Evolutionary conservation across 2,113 vertebrate genomes (phyloP).

Genomic region (Coreoperca whiteheadi): DNA sequence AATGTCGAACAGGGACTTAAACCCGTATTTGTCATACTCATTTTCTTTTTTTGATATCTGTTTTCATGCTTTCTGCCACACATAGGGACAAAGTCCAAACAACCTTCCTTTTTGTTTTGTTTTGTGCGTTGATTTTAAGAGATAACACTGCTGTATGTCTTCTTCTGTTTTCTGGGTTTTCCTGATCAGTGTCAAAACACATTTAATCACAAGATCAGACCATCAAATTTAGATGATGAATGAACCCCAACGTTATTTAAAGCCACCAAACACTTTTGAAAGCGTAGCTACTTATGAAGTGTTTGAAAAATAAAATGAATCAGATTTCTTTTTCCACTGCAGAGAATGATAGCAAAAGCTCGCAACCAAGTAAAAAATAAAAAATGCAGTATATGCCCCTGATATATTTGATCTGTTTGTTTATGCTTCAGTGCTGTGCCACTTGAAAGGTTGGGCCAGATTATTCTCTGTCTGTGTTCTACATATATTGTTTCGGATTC

Average conservation of each 20-base stretch:
- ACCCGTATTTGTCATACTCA: conserved; percentile 52
- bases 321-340: not conserved
- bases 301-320: not conserved
- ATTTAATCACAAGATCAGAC: conserved; percentile 37
- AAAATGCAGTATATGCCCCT: not conserved
- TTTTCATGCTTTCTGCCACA: conserved; percentile 57
- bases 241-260: conserved; percentile 12
- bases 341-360: conserved; percentile 5
- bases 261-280: conserved; percentile 2
- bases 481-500: conserved; percentile 34
- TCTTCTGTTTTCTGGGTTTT: conserved; percentile 1
- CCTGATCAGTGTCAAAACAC: conserved; percentile 30
- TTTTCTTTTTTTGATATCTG: conserved; percentile 56
- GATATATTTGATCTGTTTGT: conserved; percentile 42
- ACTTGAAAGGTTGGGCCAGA: conserved; percentile 51
- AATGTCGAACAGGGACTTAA: conserved; percentile 54
- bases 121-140: conserved; percentile 41
- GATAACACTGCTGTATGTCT: conserved; percentile 37
- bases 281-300: not conserved
- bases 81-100: conserved; percentile 37
- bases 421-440: conserved; percentile 43
- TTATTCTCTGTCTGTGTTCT: conserved; percentile 48
- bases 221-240: conserved; percentile 7
- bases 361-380: conserved; percentile 12
- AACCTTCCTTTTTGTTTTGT: conserved; percentile 34